Evolutionary conservation across 2,888 invertebrate genomes (phyloP).

Genomic region (Acanthosepion esculentum): DNA sequence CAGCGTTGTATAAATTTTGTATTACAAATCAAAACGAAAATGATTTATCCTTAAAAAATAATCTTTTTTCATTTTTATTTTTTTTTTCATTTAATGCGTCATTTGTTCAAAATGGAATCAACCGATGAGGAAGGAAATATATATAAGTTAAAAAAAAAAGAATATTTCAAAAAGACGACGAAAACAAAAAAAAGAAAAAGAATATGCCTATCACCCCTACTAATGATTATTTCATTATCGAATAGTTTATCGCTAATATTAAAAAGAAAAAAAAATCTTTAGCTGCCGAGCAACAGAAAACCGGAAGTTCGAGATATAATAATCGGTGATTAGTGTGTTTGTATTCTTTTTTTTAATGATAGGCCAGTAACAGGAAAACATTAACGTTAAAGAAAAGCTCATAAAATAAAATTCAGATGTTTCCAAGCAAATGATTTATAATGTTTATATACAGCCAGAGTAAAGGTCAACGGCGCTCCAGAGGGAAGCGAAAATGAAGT

Average conservation of each 20-base stretch:
- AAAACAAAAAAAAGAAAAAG: background rate
- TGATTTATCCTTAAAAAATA: background rate
- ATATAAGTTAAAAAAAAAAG: background rate
- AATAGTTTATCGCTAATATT: background rate
- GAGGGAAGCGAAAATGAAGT: too few relatives aligned
- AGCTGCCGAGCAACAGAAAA: background rate
- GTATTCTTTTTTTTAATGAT: background rate
- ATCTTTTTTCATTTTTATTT: background rate
- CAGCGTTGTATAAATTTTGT: too few relatives aligned
- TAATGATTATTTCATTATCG: background rate
- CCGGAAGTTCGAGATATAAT: background rate
- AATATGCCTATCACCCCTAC: background rate
- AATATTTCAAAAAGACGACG: background rate
- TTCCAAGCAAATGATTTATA: too few relatives aligned
- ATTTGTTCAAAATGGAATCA: background rate
- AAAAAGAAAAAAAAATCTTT: background rate
- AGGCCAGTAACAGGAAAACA: background rate
- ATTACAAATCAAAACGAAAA: background rate
- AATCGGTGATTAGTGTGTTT: background rate
- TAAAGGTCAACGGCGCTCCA: too few relatives aligned
- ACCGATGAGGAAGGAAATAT: background rate
- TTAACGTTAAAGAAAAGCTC: background rate
- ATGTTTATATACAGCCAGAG: too few relatives aligned
- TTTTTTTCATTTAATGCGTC: background rate
- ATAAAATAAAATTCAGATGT: background rate